Percentiles rank a stretch among this genome's conserved stretches.
These are phyloP conservation scores for Cosmopolites sordidus DNA, from an alignment of 2,888 invertebrate species.

Conservation along the genomic window DNA sequence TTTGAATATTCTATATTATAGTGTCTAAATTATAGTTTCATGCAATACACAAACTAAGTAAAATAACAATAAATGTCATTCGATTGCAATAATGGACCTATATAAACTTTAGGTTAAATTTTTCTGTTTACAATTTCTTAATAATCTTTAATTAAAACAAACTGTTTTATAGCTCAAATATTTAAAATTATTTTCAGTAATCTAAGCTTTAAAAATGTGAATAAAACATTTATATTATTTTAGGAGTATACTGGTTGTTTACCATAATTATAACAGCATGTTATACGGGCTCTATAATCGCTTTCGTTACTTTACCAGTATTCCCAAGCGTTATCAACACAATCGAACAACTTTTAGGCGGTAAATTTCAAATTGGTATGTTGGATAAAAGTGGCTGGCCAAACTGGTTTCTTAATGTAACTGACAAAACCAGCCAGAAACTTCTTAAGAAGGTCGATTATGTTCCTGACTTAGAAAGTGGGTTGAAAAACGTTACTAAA, in stretches of 20 bases:
- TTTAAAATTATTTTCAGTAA: too few relatives aligned
- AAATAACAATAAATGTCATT: too few relatives aligned
- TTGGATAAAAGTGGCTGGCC: constrained; percentile 74
- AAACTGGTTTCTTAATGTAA: constrained; percentile 66
- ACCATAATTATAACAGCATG: constrained; percentile 80
- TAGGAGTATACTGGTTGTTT: constrained; percentile 79
- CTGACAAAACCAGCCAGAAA: constrained; percentile 58
- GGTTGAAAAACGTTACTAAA: constrained; percentile 68
- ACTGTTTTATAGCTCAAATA: too few relatives aligned
- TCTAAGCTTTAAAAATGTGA: too few relatives aligned
- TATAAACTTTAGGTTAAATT: too few relatives aligned
- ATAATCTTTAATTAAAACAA: too few relatives aligned
- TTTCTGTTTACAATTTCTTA: too few relatives aligned
- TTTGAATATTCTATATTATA: too few relatives aligned
- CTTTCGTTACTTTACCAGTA: constrained; percentile 74
- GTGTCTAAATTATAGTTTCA: too few relatives aligned
- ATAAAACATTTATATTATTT: constrained; percentile 18
- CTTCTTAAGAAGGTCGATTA: constrained; percentile 65
- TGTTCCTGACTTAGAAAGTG: constrained; percentile 61
- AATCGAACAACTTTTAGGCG: constrained; percentile 59
- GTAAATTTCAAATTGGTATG: constrained; percentile 66
- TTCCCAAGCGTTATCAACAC: constrained; percentile 72
- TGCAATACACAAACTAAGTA: too few relatives aligned
- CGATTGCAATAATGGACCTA: too few relatives aligned
- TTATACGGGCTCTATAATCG: constrained; percentile 80